phyloP scores from a whole-genome alignment of 2,797 vertebrate genomes.

The Nothura maculosa region DNA sequence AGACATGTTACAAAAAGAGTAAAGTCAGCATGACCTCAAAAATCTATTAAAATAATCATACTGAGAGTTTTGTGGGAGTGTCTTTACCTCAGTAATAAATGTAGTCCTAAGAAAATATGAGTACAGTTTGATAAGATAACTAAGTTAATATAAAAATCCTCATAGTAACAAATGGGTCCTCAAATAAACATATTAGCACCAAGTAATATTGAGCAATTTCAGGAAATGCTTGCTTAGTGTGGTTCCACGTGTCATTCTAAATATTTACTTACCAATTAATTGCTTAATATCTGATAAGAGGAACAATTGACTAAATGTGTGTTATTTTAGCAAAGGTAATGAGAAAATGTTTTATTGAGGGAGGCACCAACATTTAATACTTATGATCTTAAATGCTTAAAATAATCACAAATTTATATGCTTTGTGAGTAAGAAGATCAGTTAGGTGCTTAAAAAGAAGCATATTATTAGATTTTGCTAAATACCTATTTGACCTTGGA shows the following conservation, averaged over 20 bases:
- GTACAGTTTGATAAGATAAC: neutral
- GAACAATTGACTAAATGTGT: neutral
- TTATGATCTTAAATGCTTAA: neutral
- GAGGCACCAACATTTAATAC: neutral
- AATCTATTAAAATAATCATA: neutral
- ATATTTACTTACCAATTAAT: neutral
- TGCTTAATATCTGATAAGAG: neutral
- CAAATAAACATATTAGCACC: neutral
- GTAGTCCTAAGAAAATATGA: neutral
- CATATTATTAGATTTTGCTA: neutral
- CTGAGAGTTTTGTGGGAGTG: neutral
- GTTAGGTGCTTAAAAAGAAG: accelerated
- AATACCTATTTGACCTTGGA: neutral
- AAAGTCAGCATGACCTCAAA: neutral
- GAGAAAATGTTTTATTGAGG: neutral
- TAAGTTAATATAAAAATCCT: neutral
- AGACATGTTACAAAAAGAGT: neutral
- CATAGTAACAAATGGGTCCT: neutral
- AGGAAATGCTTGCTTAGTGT: neutral
- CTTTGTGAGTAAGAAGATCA: neutral
- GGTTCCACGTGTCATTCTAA: neutral
- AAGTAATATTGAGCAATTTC: neutral
- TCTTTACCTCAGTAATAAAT: neutral
- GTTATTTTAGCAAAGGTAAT: neutral
- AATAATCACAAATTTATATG: neutral